phyloP scores from a whole-genome alignment of 2,113 vertebrate species.

The Microtus oregoni region DNA sequence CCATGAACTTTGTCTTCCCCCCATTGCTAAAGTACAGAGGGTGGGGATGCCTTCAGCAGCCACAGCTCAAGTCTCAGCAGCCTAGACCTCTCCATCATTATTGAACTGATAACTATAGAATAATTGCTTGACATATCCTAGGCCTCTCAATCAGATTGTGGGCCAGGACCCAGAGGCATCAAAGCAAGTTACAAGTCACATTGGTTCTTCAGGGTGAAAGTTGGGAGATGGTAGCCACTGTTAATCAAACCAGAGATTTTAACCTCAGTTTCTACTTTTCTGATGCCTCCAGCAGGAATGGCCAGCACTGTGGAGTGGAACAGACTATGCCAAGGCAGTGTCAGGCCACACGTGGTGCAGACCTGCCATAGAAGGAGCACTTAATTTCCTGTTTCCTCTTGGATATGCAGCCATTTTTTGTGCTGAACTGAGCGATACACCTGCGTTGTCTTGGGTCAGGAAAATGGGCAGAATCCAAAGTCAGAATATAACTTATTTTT shows the following conservation, averaged over 20 bases:
- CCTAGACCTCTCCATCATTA: background rate
- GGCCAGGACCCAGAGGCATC: background rate
- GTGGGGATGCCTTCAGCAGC: background rate
- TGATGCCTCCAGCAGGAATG: background rate
- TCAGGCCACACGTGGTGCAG: background rate
- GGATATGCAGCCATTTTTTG: background rate
- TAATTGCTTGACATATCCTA: background rate
- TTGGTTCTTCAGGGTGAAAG: background rate
- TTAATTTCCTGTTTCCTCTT: background rate
- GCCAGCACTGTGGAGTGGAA: background rate
- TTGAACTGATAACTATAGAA: background rate
- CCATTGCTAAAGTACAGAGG: too few species aligned
- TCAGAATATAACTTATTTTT: background rate
- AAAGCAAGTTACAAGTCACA: background rate
- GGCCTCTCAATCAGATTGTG: background rate
- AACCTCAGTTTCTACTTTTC: background rate
- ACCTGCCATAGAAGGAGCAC: rapidly evolving
- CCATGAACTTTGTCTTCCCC: background rate
- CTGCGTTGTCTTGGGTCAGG: background rate
- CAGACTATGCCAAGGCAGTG: rapidly evolving
- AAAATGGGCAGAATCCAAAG: background rate
- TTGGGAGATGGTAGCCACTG: background rate
- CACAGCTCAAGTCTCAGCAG: background rate
- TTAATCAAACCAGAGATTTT: background rate
- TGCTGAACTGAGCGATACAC: background rate